Evolutionary conservation across 1,140 invertebrate genomes (phyloP), one percentile per base, ranked within the genome.

Genomic region (Euglossa dilemma): DNA sequence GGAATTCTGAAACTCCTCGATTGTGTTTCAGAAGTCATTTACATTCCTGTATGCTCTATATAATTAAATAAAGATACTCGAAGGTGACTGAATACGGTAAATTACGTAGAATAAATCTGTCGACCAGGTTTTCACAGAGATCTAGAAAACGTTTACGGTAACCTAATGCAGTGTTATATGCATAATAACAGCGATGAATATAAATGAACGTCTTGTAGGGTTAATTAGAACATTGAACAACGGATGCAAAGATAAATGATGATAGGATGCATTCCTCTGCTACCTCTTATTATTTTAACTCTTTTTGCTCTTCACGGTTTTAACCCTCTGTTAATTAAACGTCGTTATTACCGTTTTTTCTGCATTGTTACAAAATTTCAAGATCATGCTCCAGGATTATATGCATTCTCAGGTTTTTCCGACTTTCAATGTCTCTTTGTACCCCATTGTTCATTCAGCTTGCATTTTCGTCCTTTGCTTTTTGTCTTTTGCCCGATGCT

Each of bases 201-300:
- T 59, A 59, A 59, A 45, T 28, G 36, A 28, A 20, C 9, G 23
- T 2, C 8, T 45, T 28, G 18, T 14, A 28, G 14, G 28, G 28
- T 43, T 66, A 76, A 76, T 66, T 66, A 66, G 28, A 52, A 45
- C 23, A 36, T n/a, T 25, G 59, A 43, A 52, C 14, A 23, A 66
- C 50, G 61, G 74, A 52, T 66, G 25, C 20, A 23, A 64, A 52
- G 28, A 25, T 77, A 52, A 54, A 59, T 59, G 71, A 59, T 20
- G 16, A 74, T 54, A 45, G 47, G 20, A 66, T 54, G 71, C 23
- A 12, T 61, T 59, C 43, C 45, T 59, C 12, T 11, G 6, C 8
- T 54, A 20, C 20, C 28, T 52, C 28, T 77, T 54, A 77, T n/a
- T n/a, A n/a, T 20, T 67, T 67, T 7, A 67, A 9, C n/a, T 61